phyloP scores from a whole-genome alignment of 30 jellyfish, hydroid and myxozoan genomes.

The Catostylus mosaicus region DNA sequence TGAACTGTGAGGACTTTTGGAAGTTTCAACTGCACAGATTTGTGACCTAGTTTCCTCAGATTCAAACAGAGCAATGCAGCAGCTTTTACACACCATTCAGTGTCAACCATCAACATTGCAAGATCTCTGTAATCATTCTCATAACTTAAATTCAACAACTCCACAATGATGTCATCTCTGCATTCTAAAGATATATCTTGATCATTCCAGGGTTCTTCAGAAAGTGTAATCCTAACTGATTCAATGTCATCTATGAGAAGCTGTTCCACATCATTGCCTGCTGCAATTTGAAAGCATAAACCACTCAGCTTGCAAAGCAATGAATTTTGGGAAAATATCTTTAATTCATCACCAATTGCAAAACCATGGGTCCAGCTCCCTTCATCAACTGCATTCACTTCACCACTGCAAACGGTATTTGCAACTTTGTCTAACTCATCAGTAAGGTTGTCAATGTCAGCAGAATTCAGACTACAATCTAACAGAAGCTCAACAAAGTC shows the following conservation, averaged over 20 bases:
- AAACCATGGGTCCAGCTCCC: constrained; percentile 60
- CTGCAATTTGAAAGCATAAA: not conserved
- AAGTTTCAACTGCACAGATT: constrained; percentile 36
- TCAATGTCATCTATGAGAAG: constrained; percentile 21
- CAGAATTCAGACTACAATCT: constrained; percentile 36
- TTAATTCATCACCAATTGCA: not conserved
- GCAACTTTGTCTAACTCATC: not conserved
- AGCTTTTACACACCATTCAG: constrained; percentile 90
- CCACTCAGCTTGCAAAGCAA: not conserved
- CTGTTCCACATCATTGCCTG: constrained; percentile 30
- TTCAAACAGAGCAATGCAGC: constrained; percentile 81
- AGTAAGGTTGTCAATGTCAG: constrained; percentile 15
- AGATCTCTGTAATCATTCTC: constrained; percentile 70
- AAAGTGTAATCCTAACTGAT: constrained; percentile 37
- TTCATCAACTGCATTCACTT: constrained; percentile 37
- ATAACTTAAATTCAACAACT: constrained; percentile 7
- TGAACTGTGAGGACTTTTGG: constrained; percentile 50
- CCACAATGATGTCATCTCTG: constrained; percentile 4
- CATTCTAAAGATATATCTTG: constrained; percentile 34
- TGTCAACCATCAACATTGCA: constrained; percentile 74
- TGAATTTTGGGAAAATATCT: constrained; percentile 27
- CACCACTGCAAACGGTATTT: constrained; percentile 18
- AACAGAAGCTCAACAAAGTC: not conserved
- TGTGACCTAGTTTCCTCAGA: constrained; percentile 50
- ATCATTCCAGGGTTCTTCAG: constrained; percentile 88